Percentiles rank a stretch among this genome's conserved stretches.
phyloP scores from a whole-genome alignment of 1,140 invertebrate genomes.

The Drosophila prosaltans region DNA sequence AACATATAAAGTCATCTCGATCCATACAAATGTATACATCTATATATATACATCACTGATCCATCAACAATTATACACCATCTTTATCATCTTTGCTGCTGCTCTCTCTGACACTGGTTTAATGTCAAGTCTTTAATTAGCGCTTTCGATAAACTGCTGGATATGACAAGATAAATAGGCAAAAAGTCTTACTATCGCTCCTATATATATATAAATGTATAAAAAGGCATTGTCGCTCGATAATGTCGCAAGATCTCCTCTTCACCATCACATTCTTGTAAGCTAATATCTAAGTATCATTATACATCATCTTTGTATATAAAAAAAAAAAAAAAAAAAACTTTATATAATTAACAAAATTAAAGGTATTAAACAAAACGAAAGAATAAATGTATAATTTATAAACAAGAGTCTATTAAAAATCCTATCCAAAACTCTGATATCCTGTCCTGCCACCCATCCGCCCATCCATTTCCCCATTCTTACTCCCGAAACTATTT shows the following conservation, averaged over 20 bases:
- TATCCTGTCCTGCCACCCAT: neutral
- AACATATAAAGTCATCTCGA: neutral
- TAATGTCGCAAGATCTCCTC: constrained; percentile 36
- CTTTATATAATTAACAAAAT: constrained; percentile 27
- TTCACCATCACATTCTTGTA: constrained; percentile 51
- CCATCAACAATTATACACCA: too few relatives aligned
- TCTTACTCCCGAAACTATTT: neutral
- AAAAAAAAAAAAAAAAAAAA: constrained; percentile 21
- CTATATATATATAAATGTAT: constrained; percentile 1
- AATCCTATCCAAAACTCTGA: neutral
- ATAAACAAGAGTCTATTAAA: constrained; percentile 43
- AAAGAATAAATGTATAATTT: neutral
- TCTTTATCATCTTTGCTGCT: constrained; percentile 17
- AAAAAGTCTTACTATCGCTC: constrained; percentile 48
- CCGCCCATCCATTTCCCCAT: neutral
- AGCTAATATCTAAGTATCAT: constrained; percentile 55
- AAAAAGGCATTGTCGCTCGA: constrained; percentile 32
- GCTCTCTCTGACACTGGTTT: constrained; percentile 27
- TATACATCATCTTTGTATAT: constrained; percentile 33
- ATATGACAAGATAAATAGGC: constrained; percentile 49
- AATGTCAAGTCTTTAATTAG: constrained; percentile 70
- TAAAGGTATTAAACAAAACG: constrained; percentile 16
- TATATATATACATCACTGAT: too few relatives aligned
- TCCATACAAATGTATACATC: too few relatives aligned
- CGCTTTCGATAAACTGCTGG: constrained; percentile 72